Evolutionary conservation across 2,113 vertebrate genomes (phyloP).

Genomic region (Grus americana): DNA sequence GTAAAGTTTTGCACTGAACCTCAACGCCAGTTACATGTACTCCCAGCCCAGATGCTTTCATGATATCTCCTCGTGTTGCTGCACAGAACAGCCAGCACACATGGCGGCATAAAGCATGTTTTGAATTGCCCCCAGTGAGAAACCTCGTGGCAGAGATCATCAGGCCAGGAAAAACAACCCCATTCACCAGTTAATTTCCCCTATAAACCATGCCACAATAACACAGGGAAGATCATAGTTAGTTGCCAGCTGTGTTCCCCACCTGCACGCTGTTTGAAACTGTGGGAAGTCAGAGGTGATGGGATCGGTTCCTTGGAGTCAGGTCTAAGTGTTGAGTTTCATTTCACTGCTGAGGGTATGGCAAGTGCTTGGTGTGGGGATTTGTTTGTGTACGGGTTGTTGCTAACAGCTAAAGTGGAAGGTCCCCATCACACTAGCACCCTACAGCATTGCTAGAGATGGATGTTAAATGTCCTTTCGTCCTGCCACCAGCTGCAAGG

Average conservation of each 20-base stretch:
- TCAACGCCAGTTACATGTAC: background rate
- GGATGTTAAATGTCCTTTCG: background rate
- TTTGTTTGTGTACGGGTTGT: background rate
- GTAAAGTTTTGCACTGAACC: constrained; percentile 11
- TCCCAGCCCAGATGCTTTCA: background rate
- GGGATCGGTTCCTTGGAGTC: background rate
- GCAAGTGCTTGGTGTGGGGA: background rate
- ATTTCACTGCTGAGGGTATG: background rate
- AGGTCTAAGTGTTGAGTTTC: background rate
- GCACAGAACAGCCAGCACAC: background rate
- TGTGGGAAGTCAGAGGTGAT: background rate
- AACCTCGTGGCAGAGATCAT: background rate
- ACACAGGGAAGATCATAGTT: background rate
- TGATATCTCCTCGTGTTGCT: background rate
- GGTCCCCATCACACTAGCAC: background rate
- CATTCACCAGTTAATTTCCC: background rate
- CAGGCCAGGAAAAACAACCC: background rate
- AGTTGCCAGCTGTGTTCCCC: background rate
- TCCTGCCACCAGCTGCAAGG: background rate
- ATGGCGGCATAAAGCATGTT: background rate
- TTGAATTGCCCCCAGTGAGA: background rate
- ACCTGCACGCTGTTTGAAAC: background rate
- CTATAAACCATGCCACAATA: background rate
- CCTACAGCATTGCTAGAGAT: background rate
- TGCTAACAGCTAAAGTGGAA: background rate